phyloP scores from a whole-genome alignment of 2,888 invertebrate genomes.

The Synergus itoensis region DNA sequence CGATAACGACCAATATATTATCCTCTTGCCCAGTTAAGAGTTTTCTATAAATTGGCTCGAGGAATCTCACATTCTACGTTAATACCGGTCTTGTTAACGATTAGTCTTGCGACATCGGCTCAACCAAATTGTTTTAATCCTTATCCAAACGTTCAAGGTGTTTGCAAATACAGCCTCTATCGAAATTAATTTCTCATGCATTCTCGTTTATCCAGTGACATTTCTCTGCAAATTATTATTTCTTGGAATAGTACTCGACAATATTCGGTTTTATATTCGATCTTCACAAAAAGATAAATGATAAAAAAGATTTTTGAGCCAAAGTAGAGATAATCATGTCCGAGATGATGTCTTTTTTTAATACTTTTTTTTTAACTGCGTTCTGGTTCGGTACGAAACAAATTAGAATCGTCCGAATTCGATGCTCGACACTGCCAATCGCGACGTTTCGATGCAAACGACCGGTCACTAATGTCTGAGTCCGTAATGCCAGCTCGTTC shows the following conservation, averaged over 20 bases:
- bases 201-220: background rate
- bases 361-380: background rate
- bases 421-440: constrained; percentile 55
- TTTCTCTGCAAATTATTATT: background rate
- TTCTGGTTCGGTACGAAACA: constrained; percentile 46
- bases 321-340: background rate
- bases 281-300: background rate
- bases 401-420: constrained; percentile 58
- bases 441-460: constrained; percentile 58
- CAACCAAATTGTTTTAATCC: constrained; percentile 31
- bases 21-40: constrained; percentile 38
- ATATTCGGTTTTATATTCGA: background rate
- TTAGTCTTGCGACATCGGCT: constrained; percentile 31
- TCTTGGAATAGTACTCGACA: background rate
- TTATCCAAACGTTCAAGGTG: constrained; percentile 17
- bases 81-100: constrained; percentile 41
- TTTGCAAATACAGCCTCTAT: constrained; percentile 1
- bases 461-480: constrained; percentile 56
- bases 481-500: constrained; percentile 52
- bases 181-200: constrained; percentile 8
- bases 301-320: background rate
- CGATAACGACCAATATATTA: constrained; percentile 40
- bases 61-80: constrained; percentile 30
- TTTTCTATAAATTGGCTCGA: constrained; percentile 39
- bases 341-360: constrained; percentile 4